phyloP scores from a whole-genome alignment of 2,888 invertebrate genomes.

The Chironomus riparius region DNA sequence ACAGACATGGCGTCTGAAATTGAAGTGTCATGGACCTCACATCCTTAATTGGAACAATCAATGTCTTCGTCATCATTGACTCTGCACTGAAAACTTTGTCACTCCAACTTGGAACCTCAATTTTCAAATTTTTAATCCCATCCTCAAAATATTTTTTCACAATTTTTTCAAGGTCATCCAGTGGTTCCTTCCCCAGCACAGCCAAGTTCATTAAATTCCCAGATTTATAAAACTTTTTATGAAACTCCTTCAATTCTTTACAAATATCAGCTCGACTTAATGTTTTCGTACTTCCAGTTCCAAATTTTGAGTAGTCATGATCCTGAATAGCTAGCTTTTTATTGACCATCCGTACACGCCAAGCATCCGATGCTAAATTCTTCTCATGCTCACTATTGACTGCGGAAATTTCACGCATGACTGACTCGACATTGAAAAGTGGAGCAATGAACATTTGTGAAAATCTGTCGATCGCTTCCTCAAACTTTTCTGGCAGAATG shows the following conservation, averaged over 20 bases:
- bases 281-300: constrained; percentile 60
- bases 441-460: constrained; percentile 85
- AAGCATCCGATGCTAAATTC: constrained; percentile 71
- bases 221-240: constrained; percentile 79
- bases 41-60: constrained; percentile 78
- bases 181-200: constrained; percentile 71
- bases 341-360: constrained; percentile 77
- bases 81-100: constrained; percentile 70
- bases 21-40: constrained; percentile 64
- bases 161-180: constrained; percentile 71
- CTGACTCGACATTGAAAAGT: constrained; percentile 77
- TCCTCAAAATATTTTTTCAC: constrained; percentile 60
- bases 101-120: constrained; percentile 58
- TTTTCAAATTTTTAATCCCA: constrained; percentile 57
- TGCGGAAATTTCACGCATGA: constrained; percentile 83
- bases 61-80: constrained; percentile 56
- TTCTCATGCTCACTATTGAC: constrained; percentile 89
- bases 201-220: constrained; percentile 80
- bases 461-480: constrained; percentile 74
- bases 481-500: constrained; percentile 64
- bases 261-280: constrained; percentile 69
- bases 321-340: constrained; percentile 59
- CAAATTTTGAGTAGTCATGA: constrained; percentile 82
- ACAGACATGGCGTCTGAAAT: constrained; percentile 77
- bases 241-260: constrained; percentile 72